Percentiles rank a stretch among this genome's conserved stretches.
These are phyloP conservation scores for Marcusenius ussheri DNA, from an alignment of 2,113 vertebrate species.

Conservation along the genomic window DNA sequence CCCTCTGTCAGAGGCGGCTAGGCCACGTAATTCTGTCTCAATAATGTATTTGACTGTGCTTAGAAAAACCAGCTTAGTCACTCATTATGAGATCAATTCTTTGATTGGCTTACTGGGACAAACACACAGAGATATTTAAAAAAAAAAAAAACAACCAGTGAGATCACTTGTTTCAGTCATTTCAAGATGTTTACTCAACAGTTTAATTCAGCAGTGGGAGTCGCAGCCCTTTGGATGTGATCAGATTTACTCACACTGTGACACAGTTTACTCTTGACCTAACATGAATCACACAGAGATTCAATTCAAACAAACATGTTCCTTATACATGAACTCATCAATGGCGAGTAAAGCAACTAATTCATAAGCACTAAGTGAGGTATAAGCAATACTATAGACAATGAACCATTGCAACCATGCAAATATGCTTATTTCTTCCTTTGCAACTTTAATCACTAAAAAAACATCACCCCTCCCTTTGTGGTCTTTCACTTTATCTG, in stretches of 20 bases:
- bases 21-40: neutral
- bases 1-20: neutral
- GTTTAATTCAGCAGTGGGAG: neutral
- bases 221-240: neutral
- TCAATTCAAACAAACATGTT: neutral
- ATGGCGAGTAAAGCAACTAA: neutral
- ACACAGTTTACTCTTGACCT: neutral
- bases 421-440: neutral
- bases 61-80: neutral
- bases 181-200: neutral
- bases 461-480: constrained; percentile 17
- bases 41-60: neutral
- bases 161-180: neutral
- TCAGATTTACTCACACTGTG: neutral
- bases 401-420: neutral
- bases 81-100: neutral
- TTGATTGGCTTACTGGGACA: neutral
- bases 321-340: neutral
- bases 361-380: neutral
- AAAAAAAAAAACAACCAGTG: neutral
- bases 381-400: neutral
- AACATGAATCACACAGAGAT: neutral
- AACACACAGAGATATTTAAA: neutral
- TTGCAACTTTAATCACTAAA: neutral
- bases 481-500: constrained; percentile 31